Percentiles rank a stretch among this genome's conserved stretches.
Evolutionary conservation across 2,888 invertebrate genomes (phyloP).

Genomic region (Brachypalpus laphriformis): DNA sequence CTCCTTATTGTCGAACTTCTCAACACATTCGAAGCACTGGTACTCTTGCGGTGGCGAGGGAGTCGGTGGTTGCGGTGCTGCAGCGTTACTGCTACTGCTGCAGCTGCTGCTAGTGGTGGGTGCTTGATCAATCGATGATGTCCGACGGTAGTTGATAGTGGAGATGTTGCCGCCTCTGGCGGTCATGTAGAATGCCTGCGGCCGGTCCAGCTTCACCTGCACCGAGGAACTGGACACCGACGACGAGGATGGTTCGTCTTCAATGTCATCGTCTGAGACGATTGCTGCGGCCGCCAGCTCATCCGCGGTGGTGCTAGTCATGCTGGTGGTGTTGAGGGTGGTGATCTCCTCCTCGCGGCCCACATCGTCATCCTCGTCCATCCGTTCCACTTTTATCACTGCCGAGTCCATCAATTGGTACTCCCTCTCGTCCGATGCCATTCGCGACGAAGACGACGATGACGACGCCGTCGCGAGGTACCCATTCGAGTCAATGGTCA

Average conservation of each 20-base stretch:
- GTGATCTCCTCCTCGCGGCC: slow-evolving; percentile 67
- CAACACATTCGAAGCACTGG: slow-evolving; percentile 81
- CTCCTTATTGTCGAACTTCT: slow-evolving; percentile 81
- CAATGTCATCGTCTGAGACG: slow-evolving; percentile 73
- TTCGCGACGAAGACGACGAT: slow-evolving; percentile 17
- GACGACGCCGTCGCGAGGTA: neutral
- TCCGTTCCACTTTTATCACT: slow-evolving; percentile 64
- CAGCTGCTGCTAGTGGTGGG: slow-evolving; percentile 62
- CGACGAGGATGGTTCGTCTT: slow-evolving; percentile 59
- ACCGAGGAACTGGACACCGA: slow-evolving; percentile 60
- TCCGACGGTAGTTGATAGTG: slow-evolving; percentile 50
- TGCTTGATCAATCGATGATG: slow-evolving; percentile 74
- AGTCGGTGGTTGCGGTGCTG: slow-evolving; percentile 56
- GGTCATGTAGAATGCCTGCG: slow-evolving; percentile 37
- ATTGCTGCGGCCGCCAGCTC: slow-evolving; percentile 62
- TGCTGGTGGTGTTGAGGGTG: slow-evolving; percentile 27
- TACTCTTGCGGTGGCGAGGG: slow-evolving; percentile 77
- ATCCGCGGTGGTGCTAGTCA: slow-evolving; percentile 74
- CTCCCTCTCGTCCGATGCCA: slow-evolving; percentile 19
- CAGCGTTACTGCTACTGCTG: slow-evolving; percentile 66
- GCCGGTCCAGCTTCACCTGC: slow-evolving; percentile 21
- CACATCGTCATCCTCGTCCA: slow-evolving; percentile 65
- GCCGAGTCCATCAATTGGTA: slow-evolving; percentile 61
- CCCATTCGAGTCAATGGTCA: slow-evolving; percentile 53
- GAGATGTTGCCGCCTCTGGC: slow-evolving; percentile 31